These are phyloP conservation scores for Tridacna crocea DNA, from an alignment of 2,888 invertebrate species.

Conservation along the genomic window DNA sequence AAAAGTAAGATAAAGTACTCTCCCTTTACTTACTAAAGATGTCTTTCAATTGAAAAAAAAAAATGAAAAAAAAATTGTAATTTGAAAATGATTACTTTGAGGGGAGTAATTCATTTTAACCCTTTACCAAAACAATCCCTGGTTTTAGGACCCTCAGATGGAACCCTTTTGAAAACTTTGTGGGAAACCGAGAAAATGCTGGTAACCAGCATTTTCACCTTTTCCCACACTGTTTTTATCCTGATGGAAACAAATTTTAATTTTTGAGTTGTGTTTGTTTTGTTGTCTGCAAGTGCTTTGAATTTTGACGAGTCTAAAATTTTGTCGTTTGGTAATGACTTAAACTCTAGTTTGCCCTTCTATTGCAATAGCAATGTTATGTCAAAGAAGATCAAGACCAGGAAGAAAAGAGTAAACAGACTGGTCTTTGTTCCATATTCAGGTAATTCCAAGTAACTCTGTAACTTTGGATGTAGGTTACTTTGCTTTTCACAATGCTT, in stretches of 20 bases:
- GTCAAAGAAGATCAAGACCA: too few relatives aligned
- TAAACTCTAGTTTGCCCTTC: neutral
- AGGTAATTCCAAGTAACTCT: too few relatives aligned
- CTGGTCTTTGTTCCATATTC: too few relatives aligned
- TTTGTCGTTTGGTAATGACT: neutral
- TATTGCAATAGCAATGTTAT: too few relatives aligned
- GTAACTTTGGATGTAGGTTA: neutral
- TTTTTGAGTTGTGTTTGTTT: neutral
- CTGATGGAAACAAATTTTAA: neutral
- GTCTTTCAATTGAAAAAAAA: too few relatives aligned
- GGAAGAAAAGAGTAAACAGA: too few relatives aligned
- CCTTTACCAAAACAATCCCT: too few relatives aligned
- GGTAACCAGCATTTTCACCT: neutral
- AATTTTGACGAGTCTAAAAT: neutral
- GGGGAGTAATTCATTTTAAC: too few relatives aligned
- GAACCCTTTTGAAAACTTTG: neutral
- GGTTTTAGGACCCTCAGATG: neutral
- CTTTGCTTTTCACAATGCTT: neutral
- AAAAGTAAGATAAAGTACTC: too few relatives aligned
- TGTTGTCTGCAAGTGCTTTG: neutral
- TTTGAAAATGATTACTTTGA: too few relatives aligned
- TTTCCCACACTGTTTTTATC: neutral
- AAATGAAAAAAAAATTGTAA: too few relatives aligned
- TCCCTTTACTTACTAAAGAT: too few relatives aligned
- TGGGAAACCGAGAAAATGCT: slow-evolving; percentile 3